phyloP scores from a whole-genome alignment of 2,888 invertebrate genomes.

The Eupithecia tripunctaria region DNA sequence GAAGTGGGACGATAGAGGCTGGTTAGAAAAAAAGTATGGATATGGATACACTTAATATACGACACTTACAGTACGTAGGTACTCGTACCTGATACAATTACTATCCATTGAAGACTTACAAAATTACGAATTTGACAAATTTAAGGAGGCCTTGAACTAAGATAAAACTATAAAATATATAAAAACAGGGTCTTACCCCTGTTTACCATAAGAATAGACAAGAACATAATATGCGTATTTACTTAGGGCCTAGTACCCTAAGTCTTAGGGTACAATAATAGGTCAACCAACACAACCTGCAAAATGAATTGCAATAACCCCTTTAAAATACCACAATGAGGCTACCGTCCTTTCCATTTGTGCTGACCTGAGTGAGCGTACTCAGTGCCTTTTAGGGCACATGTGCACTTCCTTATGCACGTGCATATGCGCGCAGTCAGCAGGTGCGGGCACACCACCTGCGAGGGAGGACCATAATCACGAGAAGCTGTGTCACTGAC shows the following conservation, averaged over 20 bases:
- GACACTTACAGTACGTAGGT: too few species aligned
- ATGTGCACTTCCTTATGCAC: constrained; percentile 43
- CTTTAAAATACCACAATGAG: constrained; percentile 12
- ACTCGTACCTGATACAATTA: not conserved
- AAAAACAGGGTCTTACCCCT: too few species aligned
- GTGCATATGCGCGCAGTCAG: constrained; percentile 44
- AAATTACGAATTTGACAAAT: not conserved
- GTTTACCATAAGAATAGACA: too few species aligned
- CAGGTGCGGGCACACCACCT: constrained; percentile 45
- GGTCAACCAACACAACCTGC: not conserved
- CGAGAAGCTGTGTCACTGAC: constrained; percentile 23
- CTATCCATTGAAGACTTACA: not conserved
- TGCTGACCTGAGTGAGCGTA: constrained; percentile 13
- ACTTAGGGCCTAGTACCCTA: not conserved
- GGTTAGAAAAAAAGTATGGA: too few species aligned
- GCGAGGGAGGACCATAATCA: constrained; percentile 21
- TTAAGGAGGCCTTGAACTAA: not conserved
- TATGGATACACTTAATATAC: not conserved
- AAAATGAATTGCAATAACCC: not conserved
- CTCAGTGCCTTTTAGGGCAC: constrained; percentile 41
- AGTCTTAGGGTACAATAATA: not conserved
- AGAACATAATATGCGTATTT: not conserved
- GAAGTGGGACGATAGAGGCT: too few species aligned
- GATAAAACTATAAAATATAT: too few species aligned
- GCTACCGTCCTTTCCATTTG: constrained; percentile 23